Evolutionary conservation across 2,113 vertebrate genomes (phyloP).

Genomic region (Sylvietta virens): DNA sequence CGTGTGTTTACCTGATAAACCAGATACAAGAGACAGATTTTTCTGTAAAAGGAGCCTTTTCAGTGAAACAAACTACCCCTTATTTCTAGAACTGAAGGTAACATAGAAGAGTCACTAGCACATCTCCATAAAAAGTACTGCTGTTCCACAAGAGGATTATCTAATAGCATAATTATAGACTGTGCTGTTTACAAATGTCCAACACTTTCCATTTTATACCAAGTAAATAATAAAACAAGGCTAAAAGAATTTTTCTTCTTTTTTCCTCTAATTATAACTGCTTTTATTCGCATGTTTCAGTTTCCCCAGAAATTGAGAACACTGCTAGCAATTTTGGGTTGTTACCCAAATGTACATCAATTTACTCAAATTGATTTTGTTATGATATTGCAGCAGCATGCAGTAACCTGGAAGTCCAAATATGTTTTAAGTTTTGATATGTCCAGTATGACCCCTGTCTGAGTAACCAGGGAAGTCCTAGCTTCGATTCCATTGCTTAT

Average conservation of each 20-base stretch:
- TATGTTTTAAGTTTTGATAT: neutral
- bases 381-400: neutral
- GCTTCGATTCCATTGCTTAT: neutral
- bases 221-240: neutral
- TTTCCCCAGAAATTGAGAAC: neutral
- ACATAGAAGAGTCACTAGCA: neutral
- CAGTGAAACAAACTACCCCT: neutral
- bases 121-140: neutral
- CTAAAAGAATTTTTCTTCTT: rapidly evolving
- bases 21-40: neutral
- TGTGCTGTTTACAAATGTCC: neutral
- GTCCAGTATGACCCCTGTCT: neutral
- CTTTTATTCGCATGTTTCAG: neutral
- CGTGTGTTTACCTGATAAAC: neutral
- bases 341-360: neutral
- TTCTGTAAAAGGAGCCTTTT: neutral
- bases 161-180: neutral
- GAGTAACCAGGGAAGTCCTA: neutral
- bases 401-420: neutral
- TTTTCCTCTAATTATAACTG: neutral
- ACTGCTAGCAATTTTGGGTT: neutral
- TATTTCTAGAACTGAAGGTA: neutral
- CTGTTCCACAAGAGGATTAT: neutral
- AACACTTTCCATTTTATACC: neutral
- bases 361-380: neutral